Percentiles rank a stretch among this genome's conserved stretches.
Evolutionary conservation across 2,888 invertebrate genomes (phyloP).

Genomic region (Xestoiulus laeticollis): DNA sequence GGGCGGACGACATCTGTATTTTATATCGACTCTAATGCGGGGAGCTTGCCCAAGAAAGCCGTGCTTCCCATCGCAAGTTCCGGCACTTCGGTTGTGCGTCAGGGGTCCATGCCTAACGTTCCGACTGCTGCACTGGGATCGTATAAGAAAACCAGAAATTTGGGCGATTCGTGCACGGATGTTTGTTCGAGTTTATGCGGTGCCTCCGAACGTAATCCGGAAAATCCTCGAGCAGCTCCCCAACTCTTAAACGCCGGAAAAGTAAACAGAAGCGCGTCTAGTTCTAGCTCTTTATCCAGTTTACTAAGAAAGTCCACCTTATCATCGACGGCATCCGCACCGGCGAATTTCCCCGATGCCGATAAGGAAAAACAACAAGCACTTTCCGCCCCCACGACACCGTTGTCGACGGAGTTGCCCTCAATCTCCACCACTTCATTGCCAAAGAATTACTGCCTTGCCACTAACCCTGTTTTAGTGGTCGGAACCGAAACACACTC

Average conservation of each 20-base stretch:
- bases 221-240: background rate
- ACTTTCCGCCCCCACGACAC: background rate
- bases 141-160: background rate
- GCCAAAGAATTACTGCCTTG: slow-evolving; percentile 27
- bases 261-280: background rate
- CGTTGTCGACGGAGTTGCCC: background rate
- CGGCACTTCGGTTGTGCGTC: background rate
- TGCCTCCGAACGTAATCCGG: background rate
- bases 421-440: background rate
- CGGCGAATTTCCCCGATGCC: background rate
- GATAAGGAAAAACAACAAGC: background rate
- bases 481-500: background rate
- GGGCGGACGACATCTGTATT: background rate
- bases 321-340: background rate
- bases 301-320: background rate
- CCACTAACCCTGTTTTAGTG: background rate
- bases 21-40: background rate
- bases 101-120: background rate
- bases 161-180: background rate
- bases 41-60: background rate
- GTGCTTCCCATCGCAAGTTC: background rate
- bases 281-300: background rate
- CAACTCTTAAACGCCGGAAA: background rate
- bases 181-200: background rate
- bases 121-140: background rate